Base-by-base conservation (phyloP, 2,797 vertebrate genomes). In the Arrhamphus sclerolepis region DNA sequence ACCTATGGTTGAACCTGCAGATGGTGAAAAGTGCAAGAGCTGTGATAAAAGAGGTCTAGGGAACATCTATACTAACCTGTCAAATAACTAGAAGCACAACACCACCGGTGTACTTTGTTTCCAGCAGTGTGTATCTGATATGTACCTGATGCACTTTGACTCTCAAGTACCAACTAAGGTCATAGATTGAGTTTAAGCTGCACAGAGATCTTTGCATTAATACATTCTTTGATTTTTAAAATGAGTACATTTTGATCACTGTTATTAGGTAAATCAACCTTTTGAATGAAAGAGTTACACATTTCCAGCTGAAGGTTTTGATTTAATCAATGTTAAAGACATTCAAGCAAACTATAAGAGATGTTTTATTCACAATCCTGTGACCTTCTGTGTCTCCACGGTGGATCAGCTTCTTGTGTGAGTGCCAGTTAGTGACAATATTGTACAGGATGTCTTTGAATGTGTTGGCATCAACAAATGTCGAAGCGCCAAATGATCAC, bases 41-140 rank as follows among this genome's bases (percentile, higher is more conserved):
- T n/a, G 19, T 6, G 58, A 24, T 44, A 14, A 11, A 17, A 46
- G 34, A 19, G 55, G 22, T 11, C 24, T 72, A 19, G 80, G 62
- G 0, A 87, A 86, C 52, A 53, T 77, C 28, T 93, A 93, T 48
- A 89, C 88, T 5, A 92, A 93, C 39, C 41, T 84, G 14, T 66
- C 76, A 13, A 50, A 50, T 6, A 41, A 29, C 19, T 74, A 62
- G 74, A 73, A 14, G 40, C 44, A 28, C 5, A 28, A 31, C 17
- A 5, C 2, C n/a, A 18, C 21, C 18, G 22, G 19, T n/a, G 44
- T 26, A 9, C 19, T 6, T 40, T 7, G 9, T 51, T 51, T 55
- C 21, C 31, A 31, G 24, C 52, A 14, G 39, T 44, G 39, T 29
- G 62, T 18, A 46, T 41, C 19, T 41, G 6, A 29, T 46, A 1